phyloP scores from a whole-genome alignment of 2,113 vertebrate species.

The Sterrhoptilus dennistouni region DNA sequence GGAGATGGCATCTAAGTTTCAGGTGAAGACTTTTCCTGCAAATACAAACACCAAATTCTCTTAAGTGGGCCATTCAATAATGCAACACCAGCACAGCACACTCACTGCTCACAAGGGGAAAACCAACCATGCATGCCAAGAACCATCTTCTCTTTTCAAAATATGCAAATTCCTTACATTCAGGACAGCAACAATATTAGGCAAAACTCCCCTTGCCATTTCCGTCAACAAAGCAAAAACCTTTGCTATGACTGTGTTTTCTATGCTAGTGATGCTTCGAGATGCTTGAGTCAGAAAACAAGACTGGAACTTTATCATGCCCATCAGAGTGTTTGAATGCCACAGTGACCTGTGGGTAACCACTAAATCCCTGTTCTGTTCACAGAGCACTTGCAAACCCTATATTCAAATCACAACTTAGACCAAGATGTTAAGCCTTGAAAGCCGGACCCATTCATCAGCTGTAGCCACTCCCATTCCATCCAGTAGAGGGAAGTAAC shows the following conservation, averaged over 20 bases:
- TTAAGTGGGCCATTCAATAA: background rate
- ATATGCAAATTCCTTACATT: background rate
- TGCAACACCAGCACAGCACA: background rate
- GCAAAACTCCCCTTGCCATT: background rate
- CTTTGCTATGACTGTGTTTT: background rate
- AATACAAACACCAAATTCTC: background rate
- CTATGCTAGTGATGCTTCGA: background rate
- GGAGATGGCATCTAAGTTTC: constrained; percentile 42
- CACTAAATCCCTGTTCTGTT: background rate
- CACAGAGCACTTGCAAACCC: background rate
- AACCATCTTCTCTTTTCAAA: background rate
- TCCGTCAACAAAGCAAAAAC: background rate
- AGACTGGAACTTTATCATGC: background rate
- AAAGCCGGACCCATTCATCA: background rate
- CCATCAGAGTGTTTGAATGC: background rate
- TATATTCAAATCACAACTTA: background rate
- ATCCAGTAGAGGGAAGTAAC: constrained; percentile 60
- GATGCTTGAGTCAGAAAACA: background rate
- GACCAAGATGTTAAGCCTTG: background rate
- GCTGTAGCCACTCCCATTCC: background rate
- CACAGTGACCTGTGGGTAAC: background rate
- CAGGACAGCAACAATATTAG: background rate
- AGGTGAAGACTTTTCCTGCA: constrained; percentile 41
- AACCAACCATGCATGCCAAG: background rate
- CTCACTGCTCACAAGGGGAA: background rate